A percentile compares a stretch with the other conserved stretches of the same genome.
These are phyloP conservation scores for Montipora capitata DNA, from an alignment of 92 coral and sea anemone genomes.

Conservation along the genomic window DNA sequence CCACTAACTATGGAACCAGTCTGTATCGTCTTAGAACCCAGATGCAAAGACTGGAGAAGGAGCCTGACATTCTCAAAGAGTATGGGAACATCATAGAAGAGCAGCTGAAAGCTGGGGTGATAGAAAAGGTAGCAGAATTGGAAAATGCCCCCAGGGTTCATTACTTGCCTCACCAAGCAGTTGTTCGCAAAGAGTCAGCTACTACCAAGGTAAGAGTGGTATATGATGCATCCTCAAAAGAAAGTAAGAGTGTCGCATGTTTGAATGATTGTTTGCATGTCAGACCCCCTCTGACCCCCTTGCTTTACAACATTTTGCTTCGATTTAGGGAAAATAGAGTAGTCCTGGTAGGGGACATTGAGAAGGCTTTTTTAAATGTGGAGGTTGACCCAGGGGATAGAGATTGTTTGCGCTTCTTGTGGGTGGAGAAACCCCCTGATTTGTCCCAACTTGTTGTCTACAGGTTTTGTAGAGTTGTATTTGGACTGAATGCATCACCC, in stretches of 20 bases:
- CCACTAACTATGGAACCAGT: conserved; percentile 15
- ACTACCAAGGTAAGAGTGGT: conserved; percentile 18
- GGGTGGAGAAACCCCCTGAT: conserved; percentile 28
- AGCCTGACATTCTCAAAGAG: neutral
- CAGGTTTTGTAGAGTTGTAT: neutral
- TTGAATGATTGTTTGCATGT: conserved; percentile 76
- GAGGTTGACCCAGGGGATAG: conserved; percentile 44
- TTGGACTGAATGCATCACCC: conserved; percentile 26
- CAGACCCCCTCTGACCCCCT: conserved; percentile 64
- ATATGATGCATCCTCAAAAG: conserved; percentile 12
- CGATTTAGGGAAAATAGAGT: conserved; percentile 44
- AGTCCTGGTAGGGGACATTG: conserved; percentile 42
- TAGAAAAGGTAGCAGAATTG: conserved; percentile 49
- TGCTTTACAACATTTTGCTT: conserved; percentile 57
- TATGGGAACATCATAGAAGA: conserved; percentile 23
- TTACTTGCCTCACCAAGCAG: too few relatives aligned
- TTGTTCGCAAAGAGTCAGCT: too few relatives aligned
- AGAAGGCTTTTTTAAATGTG: neutral
- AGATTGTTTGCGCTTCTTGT: conserved; percentile 61
- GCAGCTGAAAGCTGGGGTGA: conserved; percentile 25
- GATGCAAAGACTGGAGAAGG: too few relatives aligned
- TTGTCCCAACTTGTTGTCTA: too few relatives aligned
- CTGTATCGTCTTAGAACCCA: neutral
- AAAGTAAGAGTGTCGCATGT: conserved; percentile 13
- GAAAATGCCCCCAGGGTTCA: conserved; percentile 9